Evolutionary conservation across 2,888 invertebrate genomes (phyloP).

Genomic region (Trichopria drosophilae): DNA sequence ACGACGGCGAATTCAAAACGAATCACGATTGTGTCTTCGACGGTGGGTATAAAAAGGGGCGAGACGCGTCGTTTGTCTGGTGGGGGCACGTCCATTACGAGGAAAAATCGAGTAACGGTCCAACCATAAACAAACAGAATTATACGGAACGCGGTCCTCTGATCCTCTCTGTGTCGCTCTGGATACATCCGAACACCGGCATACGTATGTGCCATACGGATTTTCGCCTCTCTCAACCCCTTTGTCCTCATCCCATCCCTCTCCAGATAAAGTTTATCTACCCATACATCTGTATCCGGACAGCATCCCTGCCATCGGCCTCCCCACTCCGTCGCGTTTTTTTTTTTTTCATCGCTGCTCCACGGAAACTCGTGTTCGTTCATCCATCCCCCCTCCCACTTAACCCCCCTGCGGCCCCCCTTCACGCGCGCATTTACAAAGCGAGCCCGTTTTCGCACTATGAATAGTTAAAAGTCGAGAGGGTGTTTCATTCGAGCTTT

Average conservation of each 20-base stretch:
- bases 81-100: constrained; percentile 50
- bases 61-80: constrained; percentile 50
- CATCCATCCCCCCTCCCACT: constrained; percentile 12
- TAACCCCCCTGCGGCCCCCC: constrained; percentile 11
- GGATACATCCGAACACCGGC: constrained; percentile 32
- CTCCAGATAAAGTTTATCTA: constrained; percentile 27
- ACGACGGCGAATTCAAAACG: no score
- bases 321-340: background rate
- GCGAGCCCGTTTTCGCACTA: no score
- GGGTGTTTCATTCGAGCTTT: no score
- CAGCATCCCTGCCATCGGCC: no score
- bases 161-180: constrained; percentile 39
- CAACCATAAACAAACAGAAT: constrained; percentile 56
- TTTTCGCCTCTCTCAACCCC: constrained; percentile 36
- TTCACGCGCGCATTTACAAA: no score
- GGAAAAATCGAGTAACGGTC: constrained; percentile 53
- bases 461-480: no score
- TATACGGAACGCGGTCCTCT: constrained; percentile 42
- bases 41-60: constrained; percentile 38
- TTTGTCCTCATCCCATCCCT: no score
- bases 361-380: constrained; percentile 2
- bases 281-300: constrained; percentile 16
- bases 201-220: constrained; percentile 37
- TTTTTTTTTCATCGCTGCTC: background rate
- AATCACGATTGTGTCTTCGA: no score